A percentile compares a stretch with the other conserved stretches of the same genome.
Evolutionary conservation across 2,113 vertebrate species (phyloP).

Genomic region (Seriola rivoliana): DNA sequence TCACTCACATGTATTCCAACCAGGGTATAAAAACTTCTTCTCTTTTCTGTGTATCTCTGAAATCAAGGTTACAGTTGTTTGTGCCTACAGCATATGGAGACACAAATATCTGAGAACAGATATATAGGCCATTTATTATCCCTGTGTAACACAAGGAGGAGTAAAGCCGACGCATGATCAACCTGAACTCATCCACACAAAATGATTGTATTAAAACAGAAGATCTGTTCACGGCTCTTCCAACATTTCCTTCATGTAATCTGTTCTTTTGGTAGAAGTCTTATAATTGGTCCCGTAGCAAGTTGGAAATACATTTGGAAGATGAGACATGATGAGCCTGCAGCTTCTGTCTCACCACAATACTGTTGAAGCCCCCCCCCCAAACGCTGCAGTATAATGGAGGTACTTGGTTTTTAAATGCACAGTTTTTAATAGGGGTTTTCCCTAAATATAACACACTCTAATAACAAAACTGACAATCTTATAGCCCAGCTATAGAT

Average conservation of each 20-base stretch:
- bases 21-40: not conserved
- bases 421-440: slow-evolving; percentile 33
- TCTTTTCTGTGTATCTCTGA: slow-evolving; percentile 12
- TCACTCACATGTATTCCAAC: not conserved
- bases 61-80: not conserved
- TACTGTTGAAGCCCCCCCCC: not conserved
- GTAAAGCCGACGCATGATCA: not conserved
- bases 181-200: not conserved
- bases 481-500: slow-evolving; percentile 38
- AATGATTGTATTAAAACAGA: slow-evolving; percentile 30
- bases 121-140: slow-evolving; percentile 2
- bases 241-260: not conserved
- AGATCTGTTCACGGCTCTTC: slow-evolving; percentile 6
- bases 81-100: not conserved
- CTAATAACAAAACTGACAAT: slow-evolving; percentile 1
- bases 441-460: slow-evolving; percentile 8
- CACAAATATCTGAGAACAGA: not conserved
- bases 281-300: slow-evolving; percentile 41
- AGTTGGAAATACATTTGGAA: slow-evolving; percentile 13
- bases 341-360: slow-evolving; percentile 10
- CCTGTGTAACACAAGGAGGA: not conserved
- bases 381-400: slow-evolving; percentile 15
- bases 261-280: slow-evolving; percentile 11
- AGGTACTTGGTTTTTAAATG: slow-evolving; percentile 59
- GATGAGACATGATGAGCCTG: not conserved